Base-by-base conservation (phyloP, 2,888 invertebrate species). In the Epicampocera succincta region DNA sequence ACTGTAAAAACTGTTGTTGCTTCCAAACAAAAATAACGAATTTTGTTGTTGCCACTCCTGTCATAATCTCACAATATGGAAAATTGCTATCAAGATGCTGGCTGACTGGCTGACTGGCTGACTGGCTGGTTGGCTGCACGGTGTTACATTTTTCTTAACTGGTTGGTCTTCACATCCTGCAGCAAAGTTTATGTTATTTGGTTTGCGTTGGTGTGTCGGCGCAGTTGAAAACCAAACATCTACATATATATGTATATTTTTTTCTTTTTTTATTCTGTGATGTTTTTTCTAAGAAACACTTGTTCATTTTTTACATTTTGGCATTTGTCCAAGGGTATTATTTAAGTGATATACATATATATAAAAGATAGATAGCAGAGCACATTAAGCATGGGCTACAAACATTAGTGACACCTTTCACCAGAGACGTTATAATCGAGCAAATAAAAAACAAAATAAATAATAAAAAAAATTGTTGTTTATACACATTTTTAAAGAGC, bases 241-340 rank as follows among this genome's bases (percentile, higher is more conserved):
- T 15, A 54, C 9, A 54, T 29, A 15, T 6, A 15, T 3, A 29
- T 29, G 8, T 40, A 19, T 58, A 13, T 25, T 40, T 66, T 15
- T 8, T 38, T 38, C 33, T 48, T 58, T 12, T 25, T 40, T 66
- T 15, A 9, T 38, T 38, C 33, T 48, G 3, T 50, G 19, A 8
- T 33, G 29, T 46, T 65, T 38, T 66, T 46, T 65, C 19, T 17
- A 54, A 15, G 13, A 66, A 66, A 25, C 71, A 60, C 48, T 72
- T 72, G 60, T 72, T 72, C 21, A 17, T 50, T 40, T 68, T 12
- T 25, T 40, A 12, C 44, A n/a, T 52, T 72, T 72, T 72, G 72
- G 72, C 72, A 72, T 61, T 61, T 72, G 50, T 61, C 72, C 72
- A 72, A 72, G 52, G 13, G 29, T 72, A 17, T 61, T 61, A 61